Percentiles rank a stretch among this genome's conserved stretches.
Evolutionary conservation across 37 sponge, comb jelly and placozoan genomes (phyloP).

Genomic region (Oscarella lobularis): DNA sequence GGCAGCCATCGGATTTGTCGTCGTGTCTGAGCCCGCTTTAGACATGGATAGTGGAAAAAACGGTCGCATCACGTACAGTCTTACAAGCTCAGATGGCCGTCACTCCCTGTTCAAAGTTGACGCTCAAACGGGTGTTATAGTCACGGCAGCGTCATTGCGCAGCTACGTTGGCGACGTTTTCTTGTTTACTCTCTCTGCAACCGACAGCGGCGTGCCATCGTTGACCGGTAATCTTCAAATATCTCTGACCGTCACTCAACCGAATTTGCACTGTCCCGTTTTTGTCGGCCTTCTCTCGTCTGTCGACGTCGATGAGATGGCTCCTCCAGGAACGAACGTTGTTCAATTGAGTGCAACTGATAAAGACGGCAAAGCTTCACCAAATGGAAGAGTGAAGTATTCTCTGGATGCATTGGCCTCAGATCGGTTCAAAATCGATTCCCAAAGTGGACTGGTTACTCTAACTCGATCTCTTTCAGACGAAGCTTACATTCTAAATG

Average conservation of each 20-base stretch:
- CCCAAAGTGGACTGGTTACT: background rate
- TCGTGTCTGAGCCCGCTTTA: background rate
- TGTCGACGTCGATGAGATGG: background rate
- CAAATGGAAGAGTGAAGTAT: background rate
- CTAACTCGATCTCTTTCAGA: background rate
- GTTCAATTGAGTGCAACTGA: background rate
- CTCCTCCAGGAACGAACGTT: background rate
- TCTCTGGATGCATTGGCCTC: background rate
- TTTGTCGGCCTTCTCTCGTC: background rate
- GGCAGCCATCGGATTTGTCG: background rate
- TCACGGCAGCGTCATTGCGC: background rate
- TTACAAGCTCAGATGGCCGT: background rate
- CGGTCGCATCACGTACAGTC: background rate
- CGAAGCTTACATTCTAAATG: background rate
- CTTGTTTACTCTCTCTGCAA: background rate
- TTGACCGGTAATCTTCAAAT: background rate
- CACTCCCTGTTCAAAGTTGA: background rate
- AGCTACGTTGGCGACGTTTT: background rate
- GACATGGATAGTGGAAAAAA: background rate
- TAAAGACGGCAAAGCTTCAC: background rate
- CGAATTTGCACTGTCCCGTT: background rate
- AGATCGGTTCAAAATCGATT: background rate
- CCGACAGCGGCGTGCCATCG: background rate
- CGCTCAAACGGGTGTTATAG: background rate
- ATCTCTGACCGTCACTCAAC: background rate